A percentile compares a stretch with the other conserved stretches of the same genome.
phyloP scores from a whole-genome alignment of 2,797 vertebrate genomes.

The Gila robusta region DNA sequence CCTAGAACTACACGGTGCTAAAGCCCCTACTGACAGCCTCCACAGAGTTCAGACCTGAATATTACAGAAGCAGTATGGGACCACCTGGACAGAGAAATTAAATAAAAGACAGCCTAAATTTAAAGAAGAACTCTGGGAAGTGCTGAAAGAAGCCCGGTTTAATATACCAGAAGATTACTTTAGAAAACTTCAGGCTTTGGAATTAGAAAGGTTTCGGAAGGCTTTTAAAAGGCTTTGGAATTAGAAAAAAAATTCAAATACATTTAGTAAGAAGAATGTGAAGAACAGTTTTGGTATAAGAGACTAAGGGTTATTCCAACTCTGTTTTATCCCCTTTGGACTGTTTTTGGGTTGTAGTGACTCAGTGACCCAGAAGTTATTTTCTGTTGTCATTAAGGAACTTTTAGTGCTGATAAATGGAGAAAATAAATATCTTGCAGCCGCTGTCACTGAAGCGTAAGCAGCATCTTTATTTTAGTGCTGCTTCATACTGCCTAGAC shows the following conservation, averaged over 20 bases:
- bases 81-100: no score
- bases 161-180: no score
- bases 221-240: not conserved
- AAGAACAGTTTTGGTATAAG: not conserved
- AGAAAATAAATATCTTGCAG: not conserved
- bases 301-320: not conserved
- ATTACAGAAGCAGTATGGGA: no score
- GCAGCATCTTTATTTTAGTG: not conserved
- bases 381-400: not conserved
- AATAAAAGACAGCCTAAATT: no score
- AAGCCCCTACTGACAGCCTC: no score
- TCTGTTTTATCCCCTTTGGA: not conserved
- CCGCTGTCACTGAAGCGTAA: slow-evolving; percentile 12
- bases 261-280: not conserved
- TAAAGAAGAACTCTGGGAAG: no score
- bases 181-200: not conserved
- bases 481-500: slow-evolving; percentile 7
- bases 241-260: not conserved
- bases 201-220: not conserved
- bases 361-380: not conserved
- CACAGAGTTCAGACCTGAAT: no score
- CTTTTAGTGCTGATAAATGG: not conserved
- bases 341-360: not conserved
- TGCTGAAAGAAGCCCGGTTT: no score
- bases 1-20: no score